Evolutionary conservation across 2,797 vertebrate genomes (phyloP).

Genomic region (Acanthornis magna): DNA sequence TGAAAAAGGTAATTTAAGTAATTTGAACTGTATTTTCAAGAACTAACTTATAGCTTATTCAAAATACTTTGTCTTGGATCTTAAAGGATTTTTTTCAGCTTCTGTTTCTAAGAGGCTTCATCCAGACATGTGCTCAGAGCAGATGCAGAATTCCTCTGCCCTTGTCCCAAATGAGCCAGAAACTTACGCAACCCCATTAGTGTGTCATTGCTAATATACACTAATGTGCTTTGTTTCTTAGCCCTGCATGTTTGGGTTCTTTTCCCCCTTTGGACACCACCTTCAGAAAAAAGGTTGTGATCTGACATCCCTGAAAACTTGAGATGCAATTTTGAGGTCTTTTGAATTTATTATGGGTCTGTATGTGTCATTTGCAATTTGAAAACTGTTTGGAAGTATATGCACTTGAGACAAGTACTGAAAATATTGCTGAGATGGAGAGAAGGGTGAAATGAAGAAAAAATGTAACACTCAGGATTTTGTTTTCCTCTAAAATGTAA

Average conservation of each 20-base stretch:
- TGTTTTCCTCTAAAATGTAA: not conserved
- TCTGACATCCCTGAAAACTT: not conserved
- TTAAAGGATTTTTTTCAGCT: not conserved
- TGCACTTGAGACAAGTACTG: not conserved
- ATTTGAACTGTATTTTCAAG: not conserved
- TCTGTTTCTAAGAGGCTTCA: not conserved
- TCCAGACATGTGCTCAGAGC: not conserved
- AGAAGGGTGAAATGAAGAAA: not conserved
- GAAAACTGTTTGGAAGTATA: not conserved
- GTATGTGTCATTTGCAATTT: not conserved
- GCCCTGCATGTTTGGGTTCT: not conserved
- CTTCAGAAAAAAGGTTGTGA: not conserved
- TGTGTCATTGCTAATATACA: not conserved
- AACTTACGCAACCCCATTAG: not conserved
- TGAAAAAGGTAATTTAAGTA: not conserved
- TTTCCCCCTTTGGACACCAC: not conserved
- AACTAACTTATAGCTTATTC: not conserved
- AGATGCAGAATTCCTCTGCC: not conserved
- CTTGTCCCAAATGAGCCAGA: not conserved
- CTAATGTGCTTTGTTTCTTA: not conserved
- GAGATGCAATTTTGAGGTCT: not conserved
- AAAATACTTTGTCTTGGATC: not conserved
- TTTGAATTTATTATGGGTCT: not conserved
- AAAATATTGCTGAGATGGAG: not conserved
- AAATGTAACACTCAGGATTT: not conserved